Evolutionary conservation across 2,113 vertebrate species (phyloP).

Genomic region (Leiothrix lutea): DNA sequence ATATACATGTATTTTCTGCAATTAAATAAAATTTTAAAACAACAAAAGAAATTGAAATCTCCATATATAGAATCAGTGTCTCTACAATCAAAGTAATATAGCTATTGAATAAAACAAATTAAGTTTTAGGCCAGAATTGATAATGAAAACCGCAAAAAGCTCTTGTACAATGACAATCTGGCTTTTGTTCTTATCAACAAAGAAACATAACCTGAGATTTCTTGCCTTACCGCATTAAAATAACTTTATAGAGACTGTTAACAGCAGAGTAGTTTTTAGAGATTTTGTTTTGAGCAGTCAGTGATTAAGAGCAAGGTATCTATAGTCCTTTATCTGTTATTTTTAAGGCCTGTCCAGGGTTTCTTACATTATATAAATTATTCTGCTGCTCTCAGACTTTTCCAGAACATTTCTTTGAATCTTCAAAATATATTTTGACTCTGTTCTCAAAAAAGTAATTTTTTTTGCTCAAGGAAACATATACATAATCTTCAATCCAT

Average conservation of each 20-base stretch:
- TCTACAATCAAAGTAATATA: neutral
- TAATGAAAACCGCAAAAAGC: rapidly evolving
- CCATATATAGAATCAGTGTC: neutral
- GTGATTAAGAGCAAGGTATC: neutral
- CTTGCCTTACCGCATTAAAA: neutral
- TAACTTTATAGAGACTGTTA: neutral
- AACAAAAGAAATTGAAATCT: neutral
- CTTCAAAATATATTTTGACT: neutral
- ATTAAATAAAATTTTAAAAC: neutral
- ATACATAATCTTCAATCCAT: neutral
- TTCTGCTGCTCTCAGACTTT: neutral
- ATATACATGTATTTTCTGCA: neutral
- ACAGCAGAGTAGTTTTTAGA: neutral
- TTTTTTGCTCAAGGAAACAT: neutral
- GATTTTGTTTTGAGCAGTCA: neutral
- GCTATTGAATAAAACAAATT: neutral
- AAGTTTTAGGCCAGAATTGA: neutral
- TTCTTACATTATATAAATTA: neutral
- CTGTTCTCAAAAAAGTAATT: neutral
- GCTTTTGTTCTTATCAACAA: neutral
- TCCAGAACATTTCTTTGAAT: neutral
- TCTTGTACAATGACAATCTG: rapidly evolving
- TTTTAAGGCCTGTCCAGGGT: neutral
- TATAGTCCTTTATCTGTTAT: neutral
- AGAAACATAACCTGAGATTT: neutral